These are phyloP conservation scores for Bombus terrestris DNA, from an alignment of 1,140 invertebrate species.

Conservation along the genomic window DNA sequence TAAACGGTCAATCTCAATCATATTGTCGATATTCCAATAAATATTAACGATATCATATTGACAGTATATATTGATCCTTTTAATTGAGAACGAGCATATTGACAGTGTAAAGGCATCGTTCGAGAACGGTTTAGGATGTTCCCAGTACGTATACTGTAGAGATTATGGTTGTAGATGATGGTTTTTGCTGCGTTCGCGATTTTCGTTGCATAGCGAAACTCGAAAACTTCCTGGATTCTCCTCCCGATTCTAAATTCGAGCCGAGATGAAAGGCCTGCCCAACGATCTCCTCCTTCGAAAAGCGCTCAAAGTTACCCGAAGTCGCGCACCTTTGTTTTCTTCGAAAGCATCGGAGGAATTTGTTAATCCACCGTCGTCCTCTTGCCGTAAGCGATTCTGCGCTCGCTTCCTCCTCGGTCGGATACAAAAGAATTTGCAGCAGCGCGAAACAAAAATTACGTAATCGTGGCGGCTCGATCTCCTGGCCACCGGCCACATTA, in stretches of 20 bases:
- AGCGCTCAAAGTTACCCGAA: background rate
- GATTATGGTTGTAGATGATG: conserved; percentile 12
- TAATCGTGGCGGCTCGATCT: conserved; percentile 7
- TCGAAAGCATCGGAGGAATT: conserved; percentile 29
- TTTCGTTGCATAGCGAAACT: too few relatives aligned
- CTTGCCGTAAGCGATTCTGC: background rate
- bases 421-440: background rate
- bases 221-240: background rate
- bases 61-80: too few relatives aligned
- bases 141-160: background rate
- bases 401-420: background rate
- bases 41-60: too few relatives aligned
- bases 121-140: background rate
- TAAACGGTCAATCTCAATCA: background rate
- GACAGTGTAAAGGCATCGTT: too few relatives aligned
- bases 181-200: background rate
- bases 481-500: background rate
- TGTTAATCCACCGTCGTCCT: background rate
- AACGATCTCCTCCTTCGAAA: background rate
- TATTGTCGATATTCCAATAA: too few relatives aligned
- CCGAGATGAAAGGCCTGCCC: background rate
- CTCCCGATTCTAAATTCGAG: conserved; percentile 7
- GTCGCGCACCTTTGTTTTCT: background rate
- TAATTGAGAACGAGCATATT: too few relatives aligned
- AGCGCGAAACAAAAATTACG: conserved; percentile 42